These are phyloP conservation scores for Struthio camelus DNA, from an alignment of 2,113 vertebrate genomes.

Conservation along the genomic window DNA sequence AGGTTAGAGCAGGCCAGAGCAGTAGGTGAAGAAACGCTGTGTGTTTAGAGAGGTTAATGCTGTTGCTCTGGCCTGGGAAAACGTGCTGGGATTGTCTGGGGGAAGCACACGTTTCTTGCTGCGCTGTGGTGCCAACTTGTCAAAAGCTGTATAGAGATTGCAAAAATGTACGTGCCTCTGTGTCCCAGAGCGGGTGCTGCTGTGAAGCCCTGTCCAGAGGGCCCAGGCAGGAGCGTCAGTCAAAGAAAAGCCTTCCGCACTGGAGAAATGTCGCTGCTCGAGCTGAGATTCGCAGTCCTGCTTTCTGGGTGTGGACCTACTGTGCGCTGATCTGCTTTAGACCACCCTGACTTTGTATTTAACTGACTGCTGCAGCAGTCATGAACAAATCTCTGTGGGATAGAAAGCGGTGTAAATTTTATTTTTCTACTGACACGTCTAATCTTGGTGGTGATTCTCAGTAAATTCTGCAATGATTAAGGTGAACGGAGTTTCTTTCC, in stretches of 20 bases:
- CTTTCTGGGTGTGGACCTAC: neutral
- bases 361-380: rapidly evolving
- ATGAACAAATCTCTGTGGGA: constrained; percentile 8
- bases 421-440: constrained; percentile 62
- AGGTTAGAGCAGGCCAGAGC: neutral
- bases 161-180: neutral
- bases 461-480: neutral
- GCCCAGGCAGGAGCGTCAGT: rapidly evolving
- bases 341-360: rapidly evolving
- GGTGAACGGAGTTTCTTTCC: neutral
- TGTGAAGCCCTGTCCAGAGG: neutral
- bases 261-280: rapidly evolving
- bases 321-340: neutral
- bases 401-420: constrained; percentile 15
- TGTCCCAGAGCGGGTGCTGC: neutral
- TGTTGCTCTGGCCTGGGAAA: neutral
- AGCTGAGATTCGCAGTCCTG: rapidly evolving
- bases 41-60: no score
- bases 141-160: neutral
- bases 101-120: neutral
- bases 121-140: neutral
- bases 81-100: neutral
- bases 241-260: neutral
- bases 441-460: constrained; percentile 26
- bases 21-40: no score